phyloP scores from a whole-genome alignment of 2,888 invertebrate species.

The Chrysomela aeneicollis region DNA sequence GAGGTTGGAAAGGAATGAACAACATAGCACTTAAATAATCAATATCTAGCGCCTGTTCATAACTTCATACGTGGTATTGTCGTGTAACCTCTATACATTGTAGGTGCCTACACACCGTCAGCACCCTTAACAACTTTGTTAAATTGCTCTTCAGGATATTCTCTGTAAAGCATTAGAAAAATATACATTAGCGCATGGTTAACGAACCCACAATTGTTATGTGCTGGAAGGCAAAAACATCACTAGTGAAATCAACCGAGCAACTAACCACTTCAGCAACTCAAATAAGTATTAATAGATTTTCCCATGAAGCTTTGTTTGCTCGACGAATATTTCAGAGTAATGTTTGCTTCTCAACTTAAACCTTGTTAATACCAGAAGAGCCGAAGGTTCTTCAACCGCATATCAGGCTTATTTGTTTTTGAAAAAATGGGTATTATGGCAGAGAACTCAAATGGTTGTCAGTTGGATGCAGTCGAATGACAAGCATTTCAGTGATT shows the following conservation, averaged over 20 bases:
- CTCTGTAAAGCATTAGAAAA: not conserved
- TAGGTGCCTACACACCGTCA: no score
- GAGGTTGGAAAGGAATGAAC: no score
- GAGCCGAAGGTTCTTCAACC: not conserved
- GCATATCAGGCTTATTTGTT: not conserved
- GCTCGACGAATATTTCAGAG: not conserved
- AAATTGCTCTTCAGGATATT: no score
- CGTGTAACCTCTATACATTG: no score
- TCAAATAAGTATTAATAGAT: slow-evolving; percentile 8
- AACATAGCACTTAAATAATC: no score
- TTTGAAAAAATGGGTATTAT: not conserved
- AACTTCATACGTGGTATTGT: no score
- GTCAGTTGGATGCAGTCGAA: no score
- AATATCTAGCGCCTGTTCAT: no score
- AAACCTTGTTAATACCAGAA: not conserved
- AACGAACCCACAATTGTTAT: not conserved
- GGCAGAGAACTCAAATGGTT: no score
- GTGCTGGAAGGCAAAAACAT: not conserved
- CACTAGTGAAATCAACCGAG: not conserved
- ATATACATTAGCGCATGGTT: not conserved
- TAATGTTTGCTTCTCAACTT: slow-evolving; percentile 2
- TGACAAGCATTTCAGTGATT: no score
- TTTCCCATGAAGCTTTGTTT: slow-evolving; percentile 7
- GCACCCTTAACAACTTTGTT: no score
- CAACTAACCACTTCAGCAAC: slow-evolving; percentile 2